Evolutionary conservation across 2,888 invertebrate genomes (phyloP).

Genomic region (Priocnemis perturbator): DNA sequence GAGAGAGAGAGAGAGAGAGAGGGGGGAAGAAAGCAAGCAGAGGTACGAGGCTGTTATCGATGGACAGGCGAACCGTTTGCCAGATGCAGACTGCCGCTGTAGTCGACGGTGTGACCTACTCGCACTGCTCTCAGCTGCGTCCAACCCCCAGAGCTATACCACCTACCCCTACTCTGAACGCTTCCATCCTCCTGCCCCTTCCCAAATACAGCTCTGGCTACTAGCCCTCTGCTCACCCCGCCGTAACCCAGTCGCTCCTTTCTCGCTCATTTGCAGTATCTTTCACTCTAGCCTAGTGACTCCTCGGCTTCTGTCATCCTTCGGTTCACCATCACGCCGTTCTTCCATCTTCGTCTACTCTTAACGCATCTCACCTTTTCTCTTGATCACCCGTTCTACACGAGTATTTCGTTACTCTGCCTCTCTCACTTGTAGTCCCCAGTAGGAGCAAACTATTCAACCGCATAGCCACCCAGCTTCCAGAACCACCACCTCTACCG

Average conservation of each 20-base stretch:
- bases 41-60: conserved; percentile 30
- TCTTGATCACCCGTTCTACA: too few species aligned
- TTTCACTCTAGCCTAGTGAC: conserved; percentile 7
- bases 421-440: too few species aligned
- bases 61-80: conserved; percentile 62
- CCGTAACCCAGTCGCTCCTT: conserved; percentile 20
- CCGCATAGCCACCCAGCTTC: neutral
- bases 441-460: neutral
- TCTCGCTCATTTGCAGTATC: conserved; percentile 12
- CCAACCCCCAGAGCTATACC: conserved; percentile 64
- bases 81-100: conserved; percentile 69
- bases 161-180: conserved; percentile 28
- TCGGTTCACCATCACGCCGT: too few species aligned
- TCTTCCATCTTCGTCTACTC: neutral
- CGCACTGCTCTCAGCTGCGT: conserved; percentile 72
- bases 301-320: neutral
- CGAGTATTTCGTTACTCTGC: too few species aligned
- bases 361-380: too few species aligned
- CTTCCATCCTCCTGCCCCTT: conserved; percentile 39
- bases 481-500: neutral
- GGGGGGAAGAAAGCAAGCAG: conserved; percentile 22
- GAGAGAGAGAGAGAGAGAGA: conserved; percentile 26
- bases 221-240: conserved; percentile 37
- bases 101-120: conserved; percentile 71
- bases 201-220: conserved; percentile 24